A percentile compares a stretch with the other conserved stretches of the same genome.
Conservation (phyloP, 30 jellyfish, hydroid and myxozoan species). For the Catostylus mosaicus region DNA sequence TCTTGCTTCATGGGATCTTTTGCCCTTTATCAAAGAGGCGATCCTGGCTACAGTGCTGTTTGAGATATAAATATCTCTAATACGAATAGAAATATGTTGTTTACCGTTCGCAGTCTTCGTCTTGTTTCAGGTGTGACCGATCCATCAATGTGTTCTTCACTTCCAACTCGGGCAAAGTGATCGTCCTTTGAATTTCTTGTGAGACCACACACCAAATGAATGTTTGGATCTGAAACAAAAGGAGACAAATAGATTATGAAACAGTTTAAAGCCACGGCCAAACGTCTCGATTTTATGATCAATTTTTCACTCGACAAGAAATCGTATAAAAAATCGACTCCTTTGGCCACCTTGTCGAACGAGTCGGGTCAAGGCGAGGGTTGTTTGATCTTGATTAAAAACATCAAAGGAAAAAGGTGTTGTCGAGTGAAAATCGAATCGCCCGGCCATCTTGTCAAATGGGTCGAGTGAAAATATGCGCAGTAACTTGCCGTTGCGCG, state of each 20-base stretch:
- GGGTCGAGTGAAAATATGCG: no score
- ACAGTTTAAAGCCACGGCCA: not conserved
- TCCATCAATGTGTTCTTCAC: constrained; percentile 18
- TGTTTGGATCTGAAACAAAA: constrained; percentile 64
- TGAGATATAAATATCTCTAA: not conserved
- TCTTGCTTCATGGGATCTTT: not conserved
- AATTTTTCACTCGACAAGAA: no score
- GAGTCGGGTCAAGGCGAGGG: no score
- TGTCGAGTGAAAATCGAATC: not conserved
- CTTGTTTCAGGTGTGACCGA: constrained; percentile 62
- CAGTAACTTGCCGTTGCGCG: no score
- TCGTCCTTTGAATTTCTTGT: constrained; percentile 48
- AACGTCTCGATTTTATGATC: no score
- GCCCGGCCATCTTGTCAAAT: no score
- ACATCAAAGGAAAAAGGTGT: no score
- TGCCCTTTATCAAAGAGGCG: not conserved
- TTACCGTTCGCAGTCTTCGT: constrained; percentile 52
- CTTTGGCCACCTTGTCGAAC: no score
- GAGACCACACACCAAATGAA: constrained; percentile 58
- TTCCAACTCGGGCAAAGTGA: constrained; percentile 28
- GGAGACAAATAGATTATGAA: not conserved
- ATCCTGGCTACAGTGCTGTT: not conserved
- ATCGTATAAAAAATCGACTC: no score
- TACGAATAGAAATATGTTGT: not conserved
- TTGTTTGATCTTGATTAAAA: no score